Evolutionary conservation across 2,888 invertebrate genomes (phyloP).

Genomic region (Melangyna quadrimaculata): DNA sequence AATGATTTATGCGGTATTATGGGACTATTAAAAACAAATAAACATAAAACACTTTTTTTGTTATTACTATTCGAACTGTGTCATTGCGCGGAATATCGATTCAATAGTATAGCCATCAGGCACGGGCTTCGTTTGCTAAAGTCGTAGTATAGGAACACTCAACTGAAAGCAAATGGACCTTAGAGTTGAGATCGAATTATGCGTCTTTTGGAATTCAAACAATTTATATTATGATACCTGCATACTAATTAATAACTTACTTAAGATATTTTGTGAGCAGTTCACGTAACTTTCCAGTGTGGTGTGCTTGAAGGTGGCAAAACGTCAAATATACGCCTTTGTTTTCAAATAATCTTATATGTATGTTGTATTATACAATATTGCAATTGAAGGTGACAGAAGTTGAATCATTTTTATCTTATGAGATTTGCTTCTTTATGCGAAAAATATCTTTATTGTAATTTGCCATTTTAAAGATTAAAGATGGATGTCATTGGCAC

Average conservation of each 20-base stretch:
- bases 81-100: conserved; percentile 66
- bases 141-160: conserved; percentile 37
- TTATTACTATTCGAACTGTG: conserved; percentile 70
- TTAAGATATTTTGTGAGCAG: conserved; percentile 50
- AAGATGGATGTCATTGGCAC: background rate
- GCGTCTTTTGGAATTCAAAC: conserved; percentile 69
- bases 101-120: no score
- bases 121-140: conserved; percentile 38
- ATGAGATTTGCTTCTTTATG: background rate
- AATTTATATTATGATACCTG: conserved; percentile 68
- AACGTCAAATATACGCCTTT: conserved; percentile 26
- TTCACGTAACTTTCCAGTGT: conserved; percentile 46
- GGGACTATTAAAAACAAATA: conserved; percentile 75
- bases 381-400: background rate
- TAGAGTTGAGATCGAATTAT: conserved; percentile 54
- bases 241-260: conserved; percentile 63
- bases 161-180: conserved; percentile 63
- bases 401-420: background rate
- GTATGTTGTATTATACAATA: conserved; percentile 15
- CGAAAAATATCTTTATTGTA: background rate
- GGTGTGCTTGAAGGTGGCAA: conserved; percentile 30
- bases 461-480: conserved; percentile 5
- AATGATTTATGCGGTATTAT: conserved; percentile 75
- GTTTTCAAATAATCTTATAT: conserved; percentile 1
- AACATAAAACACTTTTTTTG: conserved; percentile 73